phyloP scores from a whole-genome alignment of 2,888 invertebrate genomes.

The Agrochola lota region DNA sequence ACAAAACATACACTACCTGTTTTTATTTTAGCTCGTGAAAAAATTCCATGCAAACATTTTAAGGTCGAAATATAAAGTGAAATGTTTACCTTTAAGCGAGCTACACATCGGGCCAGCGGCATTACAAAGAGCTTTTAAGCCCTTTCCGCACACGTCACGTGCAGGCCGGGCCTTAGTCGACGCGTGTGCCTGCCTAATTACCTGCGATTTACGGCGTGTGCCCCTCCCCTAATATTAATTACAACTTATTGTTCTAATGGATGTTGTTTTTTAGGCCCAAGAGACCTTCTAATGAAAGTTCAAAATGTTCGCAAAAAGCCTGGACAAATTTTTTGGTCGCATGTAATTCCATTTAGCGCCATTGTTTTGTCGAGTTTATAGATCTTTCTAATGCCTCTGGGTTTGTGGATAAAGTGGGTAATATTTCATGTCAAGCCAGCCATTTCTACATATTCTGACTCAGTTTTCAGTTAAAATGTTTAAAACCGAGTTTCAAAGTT shows the following conservation, averaged over 20 bases:
- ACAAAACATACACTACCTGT: conserved; percentile 52
- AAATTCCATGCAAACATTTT: conserved; percentile 58
- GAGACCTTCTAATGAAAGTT: conserved; percentile 68
- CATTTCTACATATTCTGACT: not conserved
- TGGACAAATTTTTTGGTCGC: conserved; percentile 57
- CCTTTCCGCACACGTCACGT: conserved; percentile 79
- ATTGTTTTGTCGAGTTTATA: conserved; percentile 27
- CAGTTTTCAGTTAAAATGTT: conserved; percentile 1
- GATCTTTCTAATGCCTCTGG: conserved; percentile 16
- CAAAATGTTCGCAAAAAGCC: conserved; percentile 62
- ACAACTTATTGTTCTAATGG: conserved; percentile 77
- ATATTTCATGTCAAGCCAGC: not conserved
- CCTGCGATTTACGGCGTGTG: conserved; percentile 83
- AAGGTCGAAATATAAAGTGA: conserved; percentile 66
- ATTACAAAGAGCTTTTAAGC: conserved; percentile 82
- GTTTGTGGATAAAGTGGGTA: conserved; percentile 9
- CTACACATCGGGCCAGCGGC: conserved; percentile 65
- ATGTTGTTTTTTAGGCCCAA: conserved; percentile 66
- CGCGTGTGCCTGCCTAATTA: conserved; percentile 81
- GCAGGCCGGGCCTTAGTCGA: conserved; percentile 71
- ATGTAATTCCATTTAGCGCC: conserved; percentile 32
- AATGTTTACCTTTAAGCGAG: conserved; percentile 76
- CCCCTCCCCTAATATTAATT: conserved; percentile 79
- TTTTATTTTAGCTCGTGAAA: conserved; percentile 67
- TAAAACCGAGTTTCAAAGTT: not conserved